A percentile compares a stretch with the other conserved stretches of the same genome.
phyloP scores from a whole-genome alignment of 2,888 invertebrate species.

The Onchidella celtica region DNA sequence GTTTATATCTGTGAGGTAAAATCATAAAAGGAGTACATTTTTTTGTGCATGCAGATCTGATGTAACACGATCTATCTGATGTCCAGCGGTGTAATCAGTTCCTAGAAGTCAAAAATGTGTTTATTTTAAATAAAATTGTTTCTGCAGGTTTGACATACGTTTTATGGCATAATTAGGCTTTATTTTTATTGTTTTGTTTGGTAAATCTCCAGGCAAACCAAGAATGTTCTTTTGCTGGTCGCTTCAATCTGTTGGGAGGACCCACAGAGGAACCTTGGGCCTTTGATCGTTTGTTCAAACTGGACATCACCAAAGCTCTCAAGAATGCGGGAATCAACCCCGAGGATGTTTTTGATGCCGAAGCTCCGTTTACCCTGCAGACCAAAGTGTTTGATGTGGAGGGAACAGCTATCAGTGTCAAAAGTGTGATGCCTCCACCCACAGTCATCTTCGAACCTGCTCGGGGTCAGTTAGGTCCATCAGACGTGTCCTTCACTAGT shows the following conservation, averaged over 20 bases:
- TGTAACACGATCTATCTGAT: too few relatives aligned
- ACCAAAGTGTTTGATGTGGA: slow-evolving; percentile 50
- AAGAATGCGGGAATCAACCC: slow-evolving; percentile 40
- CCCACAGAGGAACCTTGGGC: slow-evolving; percentile 55
- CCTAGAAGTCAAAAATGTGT: too few relatives aligned
- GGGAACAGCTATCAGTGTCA: slow-evolving; percentile 28
- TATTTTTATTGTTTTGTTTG: too few relatives aligned
- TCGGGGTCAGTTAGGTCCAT: slow-evolving; percentile 53
- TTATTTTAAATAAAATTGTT: too few relatives aligned
- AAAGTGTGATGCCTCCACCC: slow-evolving; percentile 35
- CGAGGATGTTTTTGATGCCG: slow-evolving; percentile 52
- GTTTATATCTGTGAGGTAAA: slow-evolving; percentile 45
- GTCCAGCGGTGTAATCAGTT: too few relatives aligned
- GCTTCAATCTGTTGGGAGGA: slow-evolving; percentile 51
- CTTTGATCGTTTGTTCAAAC: slow-evolving; percentile 55
- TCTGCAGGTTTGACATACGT: too few relatives aligned
- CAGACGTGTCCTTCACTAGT: too few relatives aligned
- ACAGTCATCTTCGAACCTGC: slow-evolving; percentile 53
- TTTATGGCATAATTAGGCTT: too few relatives aligned
- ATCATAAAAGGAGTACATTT: too few relatives aligned
- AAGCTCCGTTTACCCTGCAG: slow-evolving; percentile 48
- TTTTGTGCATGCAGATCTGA: too few relatives aligned
- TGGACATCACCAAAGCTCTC: slow-evolving; percentile 55
- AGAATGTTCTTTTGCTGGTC: slow-evolving; percentile 44
- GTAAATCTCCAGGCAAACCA: background rate